Evolutionary conservation across 2,113 vertebrate genomes (phyloP), one percentile per base, ranked within the genome.

Genomic region (Thomomys bottae): DNA sequence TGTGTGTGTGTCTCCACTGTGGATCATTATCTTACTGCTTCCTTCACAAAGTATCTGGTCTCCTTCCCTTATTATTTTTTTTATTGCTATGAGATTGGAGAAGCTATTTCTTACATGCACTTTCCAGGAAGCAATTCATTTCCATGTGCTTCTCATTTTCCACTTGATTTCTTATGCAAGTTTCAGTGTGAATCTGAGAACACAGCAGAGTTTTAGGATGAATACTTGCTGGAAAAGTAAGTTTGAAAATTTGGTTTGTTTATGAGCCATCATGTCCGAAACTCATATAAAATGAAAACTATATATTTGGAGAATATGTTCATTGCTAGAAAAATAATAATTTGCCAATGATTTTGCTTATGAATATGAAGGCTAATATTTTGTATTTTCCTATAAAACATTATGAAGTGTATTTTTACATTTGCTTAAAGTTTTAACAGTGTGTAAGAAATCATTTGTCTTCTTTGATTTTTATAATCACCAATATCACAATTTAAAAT

Each of bases 121-220:
- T 61, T 92, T 81, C 54, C 12, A 64, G n/a, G 36, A 84, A 66
- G 28, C 61, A 83, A 67, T 59, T 59, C 12, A 87, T 80, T 93
- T 92, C 23, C 72, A 59, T 64, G 6, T 32, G 5, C 79, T 88
- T 94, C 75, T 71, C 40, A 90, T 61, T 90, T 85, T 79, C 32
- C 84, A 8, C 23, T 71, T 90, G n/a, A 87, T 72, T 87, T 93
- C 24, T 87, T 42, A 85, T 26, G 20, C 2, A 75, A 61, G 18
- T 77, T 93, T 89, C 38, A 73, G 12, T 87, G 12, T 67, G 72
- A 93, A 77, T 6, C 78, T 84, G 54, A 94, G 21, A 80, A 80
- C 5, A 72, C 2, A 63, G 40, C 18, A 72, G 8, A 49, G 24
- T 63, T 93, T 87, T 59, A 89, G 24, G 30, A 28, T 68, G n/a